Base-by-base conservation (phyloP, 2,113 vertebrate genomes). In the Pedetes capensis region DNA sequence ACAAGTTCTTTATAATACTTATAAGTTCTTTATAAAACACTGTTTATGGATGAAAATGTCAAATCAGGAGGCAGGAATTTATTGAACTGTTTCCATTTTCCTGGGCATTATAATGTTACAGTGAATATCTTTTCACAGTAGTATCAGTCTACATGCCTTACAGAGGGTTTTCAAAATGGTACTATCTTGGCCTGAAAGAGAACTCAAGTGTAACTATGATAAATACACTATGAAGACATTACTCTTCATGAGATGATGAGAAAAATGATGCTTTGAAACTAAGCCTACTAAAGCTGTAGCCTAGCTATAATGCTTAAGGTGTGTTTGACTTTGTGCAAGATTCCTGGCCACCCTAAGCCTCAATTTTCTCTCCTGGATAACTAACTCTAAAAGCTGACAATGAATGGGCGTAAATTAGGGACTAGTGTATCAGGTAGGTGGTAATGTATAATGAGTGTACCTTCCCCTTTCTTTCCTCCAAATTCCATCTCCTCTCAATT, bases 1-100 rank as follows among this genome's bases (percentile, higher is more conserved):
- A n/a, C 71, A 69, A 72, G 72, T 51, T 83, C 14, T 68, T 76
- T 89, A 80, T 64, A 39, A 32, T 68, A 10, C 75, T 42, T 69
- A 74, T 64, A 93, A 63, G 81, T 89, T 87, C 18, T 55, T 78
- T 29, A 32, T 25, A 87, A 95, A 86, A 1, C 13, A 66, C 44
- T 71, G 53, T 49, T 80, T 44, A 71, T 80, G 42, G 55, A 39
- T 71, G 32, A 87, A 1, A 27, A n/a, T 11, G 29, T 66, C 32
- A 92, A 1, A 18, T 14, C 16, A 39, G 51, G 49, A 66, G 55
- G 51, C 8, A 75, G 22, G 8, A 44, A 51, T 88, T 37, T 78
- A 4, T 76, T 76, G 25, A 14, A 81, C 17, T 49, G 71, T 84
- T 75, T 95, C 47, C 39, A 44, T 68, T 5, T 44, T 81, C 63